A percentile compares a stretch with the other conserved stretches of the same genome.
Evolutionary conservation across 1,140 invertebrate genomes (phyloP).

Genomic region (Euborellia annulipes): DNA sequence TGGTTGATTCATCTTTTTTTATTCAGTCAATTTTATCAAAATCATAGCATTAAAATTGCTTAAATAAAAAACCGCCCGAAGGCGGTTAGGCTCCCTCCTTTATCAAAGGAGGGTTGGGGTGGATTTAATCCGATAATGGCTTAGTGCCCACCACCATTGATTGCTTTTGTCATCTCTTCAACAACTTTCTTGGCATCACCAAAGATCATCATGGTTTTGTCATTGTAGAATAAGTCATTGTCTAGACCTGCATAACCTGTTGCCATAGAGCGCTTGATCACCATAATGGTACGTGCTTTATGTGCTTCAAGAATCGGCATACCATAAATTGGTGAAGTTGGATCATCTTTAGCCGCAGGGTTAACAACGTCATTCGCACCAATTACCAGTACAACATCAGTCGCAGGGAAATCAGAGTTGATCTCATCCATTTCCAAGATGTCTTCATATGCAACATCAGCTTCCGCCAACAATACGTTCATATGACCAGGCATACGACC

Average conservation of each 20-base stretch:
- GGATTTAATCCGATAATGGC: no score
- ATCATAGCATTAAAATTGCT: no score
- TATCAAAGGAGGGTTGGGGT: no score
- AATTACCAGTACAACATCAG: background rate
- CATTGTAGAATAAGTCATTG: background rate
- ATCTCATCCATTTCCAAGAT: constrained; percentile 1
- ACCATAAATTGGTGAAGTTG: background rate
- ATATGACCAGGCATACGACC: constrained; percentile 1
- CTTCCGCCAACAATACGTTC: constrained; percentile 1
- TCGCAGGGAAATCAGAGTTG: background rate
- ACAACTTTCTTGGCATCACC: constrained; percentile 2
- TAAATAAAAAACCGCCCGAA: no score
- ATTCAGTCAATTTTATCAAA: no score
- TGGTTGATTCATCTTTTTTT: no score
- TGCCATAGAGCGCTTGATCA: background rate
- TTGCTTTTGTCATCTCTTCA: no score
- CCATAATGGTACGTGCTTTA: background rate
- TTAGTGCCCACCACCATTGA: no score
- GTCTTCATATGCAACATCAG: background rate
- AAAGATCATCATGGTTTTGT: background rate
- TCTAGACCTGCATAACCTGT: background rate
- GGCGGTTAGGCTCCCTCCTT: no score
- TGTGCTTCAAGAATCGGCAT: background rate
- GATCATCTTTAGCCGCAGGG: background rate
- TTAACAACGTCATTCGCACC: constrained; percentile 1